A percentile compares a stretch with the other conserved stretches of the same genome.
phyloP scores from a whole-genome alignment of 37 sponge, comb jelly and placozoan species.

The Spongilla lacustris region DNA sequence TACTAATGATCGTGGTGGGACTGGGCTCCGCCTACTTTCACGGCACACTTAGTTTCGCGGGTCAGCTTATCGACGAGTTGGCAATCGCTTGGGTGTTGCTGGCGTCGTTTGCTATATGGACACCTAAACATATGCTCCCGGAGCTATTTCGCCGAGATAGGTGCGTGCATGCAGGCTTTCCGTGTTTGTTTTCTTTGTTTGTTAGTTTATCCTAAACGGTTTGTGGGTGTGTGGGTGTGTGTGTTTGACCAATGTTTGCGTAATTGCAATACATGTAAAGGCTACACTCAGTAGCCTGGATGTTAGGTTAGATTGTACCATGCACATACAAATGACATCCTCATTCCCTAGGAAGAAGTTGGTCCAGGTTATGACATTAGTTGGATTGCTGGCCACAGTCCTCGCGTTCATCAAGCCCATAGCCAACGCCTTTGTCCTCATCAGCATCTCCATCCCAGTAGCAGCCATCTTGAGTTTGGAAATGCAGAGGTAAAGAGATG shows the following conservation, averaged over 20 bases:
- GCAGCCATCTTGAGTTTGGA: not conserved
- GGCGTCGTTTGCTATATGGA: slow-evolving; percentile 17
- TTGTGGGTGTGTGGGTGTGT: no score
- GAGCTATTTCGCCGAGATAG: not conserved
- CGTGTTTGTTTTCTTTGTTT: not conserved
- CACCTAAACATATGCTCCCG: not conserved
- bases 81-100: slow-evolving; percentile 18
- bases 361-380: not conserved
- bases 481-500: not conserved
- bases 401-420: slow-evolving; percentile 6
- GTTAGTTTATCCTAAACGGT: no score
- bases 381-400: not conserved
- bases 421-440: slow-evolving; percentile 1
- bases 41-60: slow-evolving; percentile 22
- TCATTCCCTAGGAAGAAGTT: not conserved
- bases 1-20: slow-evolving; percentile 18
- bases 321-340: not conserved
- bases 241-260: no score
- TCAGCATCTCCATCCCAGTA: not conserved
- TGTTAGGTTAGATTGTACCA: no score
- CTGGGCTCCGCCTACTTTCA: slow-evolving; percentile 27
- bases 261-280: no score
- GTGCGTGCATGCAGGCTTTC: not conserved
- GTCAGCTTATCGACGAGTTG: slow-evolving; percentile 27
- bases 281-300: no score